Percentiles rank a stretch among this genome's conserved stretches.
These are phyloP conservation scores for Atta texana DNA, from an alignment of 1,140 invertebrate species.

Conservation along the genomic window DNA sequence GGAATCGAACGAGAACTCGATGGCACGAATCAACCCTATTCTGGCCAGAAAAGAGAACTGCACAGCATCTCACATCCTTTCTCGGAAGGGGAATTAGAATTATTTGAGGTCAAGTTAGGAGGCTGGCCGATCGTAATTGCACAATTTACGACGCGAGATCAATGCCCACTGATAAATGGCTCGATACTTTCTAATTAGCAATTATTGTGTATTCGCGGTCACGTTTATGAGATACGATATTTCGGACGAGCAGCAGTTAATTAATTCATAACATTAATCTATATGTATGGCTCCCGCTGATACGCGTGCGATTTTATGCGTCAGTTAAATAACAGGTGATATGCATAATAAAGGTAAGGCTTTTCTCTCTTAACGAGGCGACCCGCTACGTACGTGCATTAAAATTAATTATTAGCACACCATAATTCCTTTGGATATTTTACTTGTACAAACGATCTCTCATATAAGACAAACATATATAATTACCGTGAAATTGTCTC, in stretches of 20 bases:
- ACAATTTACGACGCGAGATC: slow-evolving; percentile 44
- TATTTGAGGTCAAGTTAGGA: slow-evolving; percentile 32
- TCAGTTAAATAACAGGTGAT: slow-evolving; percentile 38
- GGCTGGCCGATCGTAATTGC: slow-evolving; percentile 35
- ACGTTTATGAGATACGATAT: slow-evolving; percentile 1
- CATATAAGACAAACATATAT: neutral
- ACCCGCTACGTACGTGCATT: neutral
- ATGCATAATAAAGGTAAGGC: slow-evolving; percentile 4
- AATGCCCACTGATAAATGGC: slow-evolving; percentile 4
- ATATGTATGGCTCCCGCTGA: neutral
- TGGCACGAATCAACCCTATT: slow-evolving; percentile 34
- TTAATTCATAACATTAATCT: slow-evolving; percentile 44
- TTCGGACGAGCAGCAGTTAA: neutral
- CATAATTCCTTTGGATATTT: slow-evolving; percentile 13
- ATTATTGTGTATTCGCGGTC: slow-evolving; percentile 16
- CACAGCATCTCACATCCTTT: neutral
- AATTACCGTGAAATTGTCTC: neutral
- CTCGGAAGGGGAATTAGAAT: slow-evolving; percentile 33
- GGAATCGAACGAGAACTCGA: slow-evolving; percentile 41
- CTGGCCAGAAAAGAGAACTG: neutral
- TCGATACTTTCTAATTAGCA: slow-evolving; percentile 34
- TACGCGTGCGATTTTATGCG: slow-evolving; percentile 22
- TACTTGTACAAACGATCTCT: neutral
- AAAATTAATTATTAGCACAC: slow-evolving; percentile 25
- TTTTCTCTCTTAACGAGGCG: slow-evolving; percentile 20